Evolutionary conservation across 2,797 vertebrate genomes (phyloP), one percentile per base, ranked within the genome.

Genomic region (Gouania willdenowi): DNA sequence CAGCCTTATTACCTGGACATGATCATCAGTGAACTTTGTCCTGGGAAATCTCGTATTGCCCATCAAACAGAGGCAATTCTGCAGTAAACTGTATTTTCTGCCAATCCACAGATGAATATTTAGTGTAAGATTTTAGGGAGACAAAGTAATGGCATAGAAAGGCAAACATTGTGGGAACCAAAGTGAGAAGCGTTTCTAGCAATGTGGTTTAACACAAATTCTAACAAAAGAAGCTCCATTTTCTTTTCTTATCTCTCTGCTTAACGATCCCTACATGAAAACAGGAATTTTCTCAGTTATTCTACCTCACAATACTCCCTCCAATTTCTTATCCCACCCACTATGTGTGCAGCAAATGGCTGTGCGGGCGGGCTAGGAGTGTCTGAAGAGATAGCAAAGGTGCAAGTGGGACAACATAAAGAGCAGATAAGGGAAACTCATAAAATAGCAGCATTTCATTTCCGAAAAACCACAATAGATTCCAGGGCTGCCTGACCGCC

Each of bases 361-460:
- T 16, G 32, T 20, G 21, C 26, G 43, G 40, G 38, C 41, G 35
- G 35, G 46, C 33, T 37, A 33, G 23, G 41, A 54, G 58, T 16
- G 40, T 8, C 41, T 25, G 32, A 10, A 11, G 42, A 80, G 71
- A 84, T 87, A 73, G 57, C 32, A 60, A 53, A 28, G 40, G 44
- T 45, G 26, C 59, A 68, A 70, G 60, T 57, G 64, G 73, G 58
- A 66, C 65, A 59, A 59, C 76, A 75, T 71, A 49, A 70, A 18
- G 28, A 40, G 5, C 26, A 75, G 88, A 89, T 89, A 88, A 87
- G 77, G 48, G 23, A 56, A 75, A 75, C 70, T 85, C 82, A 87
- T 82, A 77, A 85, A 78, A 77, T 24, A 65, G 57, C 66, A 66
- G 56, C 41, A 43, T 83, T 88, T 90, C 75, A 88, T 89, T 88